These are phyloP conservation scores for Euplexia lucipara DNA, from an alignment of 2,888 invertebrate species.

Conservation along the genomic window DNA sequence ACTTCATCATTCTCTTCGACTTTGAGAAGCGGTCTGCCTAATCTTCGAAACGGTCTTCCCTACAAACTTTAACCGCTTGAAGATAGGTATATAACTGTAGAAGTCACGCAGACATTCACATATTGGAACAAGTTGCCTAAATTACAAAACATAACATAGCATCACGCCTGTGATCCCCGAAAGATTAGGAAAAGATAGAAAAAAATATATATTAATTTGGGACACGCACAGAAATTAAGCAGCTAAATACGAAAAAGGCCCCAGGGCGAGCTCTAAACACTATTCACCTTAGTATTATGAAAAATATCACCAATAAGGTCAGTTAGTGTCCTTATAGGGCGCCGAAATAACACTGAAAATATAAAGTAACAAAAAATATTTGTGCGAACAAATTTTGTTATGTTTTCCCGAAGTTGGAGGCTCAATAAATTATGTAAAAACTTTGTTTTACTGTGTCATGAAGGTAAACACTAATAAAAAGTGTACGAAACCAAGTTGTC, in stretches of 20 bases:
- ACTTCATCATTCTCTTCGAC: conserved; percentile 33
- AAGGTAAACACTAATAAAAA: conserved; percentile 63
- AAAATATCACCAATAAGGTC: too few relatives aligned
- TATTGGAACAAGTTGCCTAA: too few relatives aligned
- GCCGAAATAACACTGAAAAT: conserved; percentile 35
- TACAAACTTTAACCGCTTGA: conserved; percentile 25
- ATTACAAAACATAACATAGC: too few relatives aligned
- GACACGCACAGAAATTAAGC: too few relatives aligned
- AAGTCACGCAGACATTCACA: conserved; percentile 33
- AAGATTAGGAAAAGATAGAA: too few relatives aligned
- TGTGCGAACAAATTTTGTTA: conserved; percentile 27
- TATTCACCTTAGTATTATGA: too few relatives aligned
- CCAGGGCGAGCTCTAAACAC: too few relatives aligned
- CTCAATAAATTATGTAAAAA: conserved; percentile 60
- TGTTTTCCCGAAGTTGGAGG: conserved; percentile 43
- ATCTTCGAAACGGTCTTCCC: conserved; percentile 34
- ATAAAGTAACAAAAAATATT: conserved; percentile 38
- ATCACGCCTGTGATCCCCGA: too few relatives aligned
- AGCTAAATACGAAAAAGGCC: too few relatives aligned
- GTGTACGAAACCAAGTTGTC: conserved; percentile 53
- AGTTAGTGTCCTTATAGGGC: too few relatives aligned
- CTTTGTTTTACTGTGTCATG: conserved; percentile 55
- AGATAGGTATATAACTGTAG: conserved; percentile 40
- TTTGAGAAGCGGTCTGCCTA: conserved; percentile 41
- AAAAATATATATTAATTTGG: too few relatives aligned